Conservation (phyloP, 2,797 vertebrate species). For the Rhodeus uyekii region DNA sequence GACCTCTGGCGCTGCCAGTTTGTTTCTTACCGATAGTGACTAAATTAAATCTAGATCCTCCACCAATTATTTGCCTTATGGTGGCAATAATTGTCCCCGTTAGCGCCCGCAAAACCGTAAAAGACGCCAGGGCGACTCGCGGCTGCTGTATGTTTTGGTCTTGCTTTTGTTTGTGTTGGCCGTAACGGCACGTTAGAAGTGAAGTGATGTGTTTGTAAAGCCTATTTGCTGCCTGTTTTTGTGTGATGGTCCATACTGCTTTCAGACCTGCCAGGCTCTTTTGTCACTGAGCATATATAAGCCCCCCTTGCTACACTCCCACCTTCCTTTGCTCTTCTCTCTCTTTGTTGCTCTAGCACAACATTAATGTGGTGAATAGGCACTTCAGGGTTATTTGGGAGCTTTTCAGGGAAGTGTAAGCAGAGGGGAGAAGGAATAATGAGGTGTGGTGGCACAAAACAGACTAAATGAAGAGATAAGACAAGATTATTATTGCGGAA, state of each 20-base stretch:
- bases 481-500: slow-evolving; percentile 51
- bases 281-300: slow-evolving; percentile 54
- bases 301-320: slow-evolving; percentile 43
- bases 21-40: slow-evolving; percentile 63
- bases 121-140: slow-evolving; percentile 3
- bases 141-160: slow-evolving; percentile 23
- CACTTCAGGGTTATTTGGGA: slow-evolving; percentile 64
- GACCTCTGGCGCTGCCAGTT: slow-evolving; percentile 63
- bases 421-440: slow-evolving; percentile 55
- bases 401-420: slow-evolving; percentile 58
- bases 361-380: slow-evolving; percentile 64
- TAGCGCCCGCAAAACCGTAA: slow-evolving; percentile 39
- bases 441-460: slow-evolving; percentile 35
- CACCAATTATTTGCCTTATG: slow-evolving; percentile 60
- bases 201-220: slow-evolving; percentile 26
- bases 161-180: slow-evolving; percentile 44
- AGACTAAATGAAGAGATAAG: slow-evolving; percentile 52
- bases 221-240: slow-evolving; percentile 47
- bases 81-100: slow-evolving; percentile 55
- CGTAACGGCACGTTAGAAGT: slow-evolving; percentile 44
- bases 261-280: slow-evolving; percentile 49
- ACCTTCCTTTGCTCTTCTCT: slow-evolving; percentile 49
- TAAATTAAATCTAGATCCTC: slow-evolving; percentile 69
- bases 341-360: slow-evolving; percentile 59
- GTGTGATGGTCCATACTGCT: slow-evolving; percentile 41